Percentiles rank a stretch among this genome's conserved stretches.
These are phyloP conservation scores for Centroberyx gerrardi DNA, from an alignment of 2,797 vertebrate genomes.

Conservation along the genomic window DNA sequence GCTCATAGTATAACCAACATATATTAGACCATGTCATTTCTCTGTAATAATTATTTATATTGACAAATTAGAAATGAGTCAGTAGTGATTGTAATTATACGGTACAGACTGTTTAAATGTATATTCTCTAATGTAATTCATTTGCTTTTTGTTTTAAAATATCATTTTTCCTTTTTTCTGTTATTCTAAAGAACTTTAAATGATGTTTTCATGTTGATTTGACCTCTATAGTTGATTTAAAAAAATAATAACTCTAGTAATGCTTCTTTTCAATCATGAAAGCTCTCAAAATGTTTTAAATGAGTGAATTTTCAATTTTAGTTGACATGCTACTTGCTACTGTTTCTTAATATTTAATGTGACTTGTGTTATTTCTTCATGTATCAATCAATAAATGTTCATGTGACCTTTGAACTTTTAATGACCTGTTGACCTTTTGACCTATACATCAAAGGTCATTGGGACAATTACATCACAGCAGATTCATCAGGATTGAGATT, in stretches of 20 bases:
- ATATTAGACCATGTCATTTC: not conserved
- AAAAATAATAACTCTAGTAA: not conserved
- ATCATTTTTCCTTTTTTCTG: not conserved
- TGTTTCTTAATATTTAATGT: not conserved
- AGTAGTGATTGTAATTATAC: not conserved
- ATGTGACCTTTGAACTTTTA: conserved; percentile 54
- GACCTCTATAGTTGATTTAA: not conserved
- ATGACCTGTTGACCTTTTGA: conserved; percentile 70
- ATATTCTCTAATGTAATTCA: not conserved
- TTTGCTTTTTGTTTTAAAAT: not conserved
- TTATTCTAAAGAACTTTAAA: not conserved
- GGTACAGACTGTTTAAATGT: not conserved
- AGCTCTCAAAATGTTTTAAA: not conserved
- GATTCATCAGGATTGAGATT: not conserved
- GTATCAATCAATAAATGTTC: not conserved
- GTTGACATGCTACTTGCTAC: not conserved
- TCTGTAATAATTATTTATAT: not conserved
- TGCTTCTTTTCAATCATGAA: not conserved
- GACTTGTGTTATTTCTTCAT: not conserved
- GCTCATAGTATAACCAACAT: not conserved
- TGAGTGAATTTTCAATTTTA: not conserved
- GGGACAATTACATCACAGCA: not conserved
- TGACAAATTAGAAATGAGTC: not conserved
- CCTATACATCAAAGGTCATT: conserved; percentile 43
- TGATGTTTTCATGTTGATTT: not conserved